A percentile compares a stretch with the other conserved stretches of the same genome.
phyloP scores from a whole-genome alignment of 2,888 invertebrate species.

The Phasia obesa region DNA sequence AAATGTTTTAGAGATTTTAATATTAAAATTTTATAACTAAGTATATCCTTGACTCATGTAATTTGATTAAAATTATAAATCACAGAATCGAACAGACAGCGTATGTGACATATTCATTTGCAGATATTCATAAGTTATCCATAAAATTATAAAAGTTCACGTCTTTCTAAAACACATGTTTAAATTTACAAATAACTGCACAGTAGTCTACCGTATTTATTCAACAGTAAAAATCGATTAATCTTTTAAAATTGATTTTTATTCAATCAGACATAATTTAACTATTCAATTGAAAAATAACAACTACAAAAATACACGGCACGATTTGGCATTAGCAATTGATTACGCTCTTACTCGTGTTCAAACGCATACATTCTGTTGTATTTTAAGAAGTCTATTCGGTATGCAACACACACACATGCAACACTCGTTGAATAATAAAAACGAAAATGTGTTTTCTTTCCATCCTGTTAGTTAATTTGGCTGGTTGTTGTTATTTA shows the following conservation, averaged over 20 bases:
- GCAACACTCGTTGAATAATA: constrained; percentile 60
- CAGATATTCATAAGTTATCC: too few species aligned
- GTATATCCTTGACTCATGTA: too few species aligned
- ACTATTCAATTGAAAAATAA: constrained; percentile 56
- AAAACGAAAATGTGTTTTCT: constrained; percentile 22
- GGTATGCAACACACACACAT: constrained; percentile 63
- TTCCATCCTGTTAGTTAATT: constrained; percentile 10
- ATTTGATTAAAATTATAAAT: too few species aligned
- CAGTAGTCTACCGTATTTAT: constrained; percentile 8
- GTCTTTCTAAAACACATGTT: too few species aligned
- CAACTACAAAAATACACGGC: constrained; percentile 25
- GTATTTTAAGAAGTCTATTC: constrained; percentile 47
- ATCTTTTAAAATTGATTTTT: constrained; percentile 66
- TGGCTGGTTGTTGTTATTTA: constrained; percentile 15
- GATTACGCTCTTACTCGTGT: constrained; percentile 17
- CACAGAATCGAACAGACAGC: too few species aligned
- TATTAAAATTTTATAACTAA: too few species aligned
- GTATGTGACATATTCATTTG: too few species aligned
- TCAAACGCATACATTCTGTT: constrained; percentile 11
- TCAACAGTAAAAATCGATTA: constrained; percentile 59
- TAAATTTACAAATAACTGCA: too few species aligned
- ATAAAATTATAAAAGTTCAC: too few species aligned
- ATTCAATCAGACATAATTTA: constrained; percentile 66
- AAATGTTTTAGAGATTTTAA: too few species aligned
- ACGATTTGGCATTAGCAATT: constrained; percentile 45